Conservation (phyloP, 2,888 invertebrate species). For the Biston stratarius region DNA sequence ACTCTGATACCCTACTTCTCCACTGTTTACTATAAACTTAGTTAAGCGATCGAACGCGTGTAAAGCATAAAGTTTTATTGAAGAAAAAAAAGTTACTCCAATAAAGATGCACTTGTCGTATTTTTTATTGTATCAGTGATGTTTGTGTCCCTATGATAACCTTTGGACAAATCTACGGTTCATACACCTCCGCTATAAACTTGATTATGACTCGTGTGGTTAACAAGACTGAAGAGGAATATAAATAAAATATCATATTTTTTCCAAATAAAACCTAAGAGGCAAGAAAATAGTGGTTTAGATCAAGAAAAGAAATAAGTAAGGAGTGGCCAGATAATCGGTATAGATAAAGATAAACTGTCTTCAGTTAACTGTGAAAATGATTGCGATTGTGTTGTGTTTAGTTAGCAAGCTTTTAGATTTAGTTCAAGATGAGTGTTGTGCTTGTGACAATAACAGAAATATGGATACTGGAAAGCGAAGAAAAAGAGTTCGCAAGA, state of each 20-base stretch:
- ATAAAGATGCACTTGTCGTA: constrained; percentile 47
- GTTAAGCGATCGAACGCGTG: constrained; percentile 50
- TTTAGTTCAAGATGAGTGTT: constrained; percentile 53
- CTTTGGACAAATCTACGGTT: constrained; percentile 58
- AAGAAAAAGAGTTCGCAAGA: constrained; percentile 24
- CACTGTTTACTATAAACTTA: constrained; percentile 31
- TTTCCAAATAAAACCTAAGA: constrained; percentile 17
- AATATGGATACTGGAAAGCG: constrained; percentile 12
- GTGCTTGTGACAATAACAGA: constrained; percentile 35
- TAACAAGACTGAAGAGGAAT: constrained; percentile 51
- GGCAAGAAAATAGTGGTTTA: constrained; percentile 31
- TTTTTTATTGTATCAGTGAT: constrained; percentile 14
- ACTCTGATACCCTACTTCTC: constrained; percentile 41
- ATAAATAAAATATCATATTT: constrained; percentile 49
- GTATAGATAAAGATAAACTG: constrained; percentile 47
- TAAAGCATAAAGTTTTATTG: constrained; percentile 60
- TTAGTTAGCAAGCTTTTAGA: constrained; percentile 69
- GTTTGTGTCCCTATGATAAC: constrained; percentile 64
- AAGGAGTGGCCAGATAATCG: constrained; percentile 49
- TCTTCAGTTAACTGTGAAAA: constrained; percentile 52
- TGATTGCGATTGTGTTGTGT: constrained; percentile 75
- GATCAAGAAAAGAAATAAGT: constrained; percentile 63
- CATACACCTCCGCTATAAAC: constrained; percentile 42
- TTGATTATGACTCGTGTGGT: constrained; percentile 51
- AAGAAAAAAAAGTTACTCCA: constrained; percentile 55